Conservation (phyloP, 2,113 vertebrate species). For the Nyctibius bracteatus region DNA sequence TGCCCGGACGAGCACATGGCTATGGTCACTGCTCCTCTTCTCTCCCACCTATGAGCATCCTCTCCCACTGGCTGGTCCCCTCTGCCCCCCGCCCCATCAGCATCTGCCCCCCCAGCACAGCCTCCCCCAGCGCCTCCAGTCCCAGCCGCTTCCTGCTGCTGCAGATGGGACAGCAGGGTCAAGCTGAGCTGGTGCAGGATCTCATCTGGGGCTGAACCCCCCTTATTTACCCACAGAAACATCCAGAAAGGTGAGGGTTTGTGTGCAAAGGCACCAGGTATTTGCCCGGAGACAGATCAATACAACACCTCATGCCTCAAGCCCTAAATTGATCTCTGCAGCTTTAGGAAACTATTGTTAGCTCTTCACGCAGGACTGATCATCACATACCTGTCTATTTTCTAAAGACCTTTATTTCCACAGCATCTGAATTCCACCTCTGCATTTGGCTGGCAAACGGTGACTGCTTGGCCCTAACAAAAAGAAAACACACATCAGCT, state of each 20-base stretch:
- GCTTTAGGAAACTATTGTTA: background rate
- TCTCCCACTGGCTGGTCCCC: background rate
- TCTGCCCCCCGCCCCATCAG: background rate
- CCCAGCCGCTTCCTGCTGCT: background rate
- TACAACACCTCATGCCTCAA: background rate
- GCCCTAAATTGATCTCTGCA: background rate
- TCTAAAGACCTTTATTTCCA: background rate
- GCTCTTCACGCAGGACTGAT: background rate
- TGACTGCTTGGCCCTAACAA: background rate
- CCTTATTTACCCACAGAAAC: fast-evolving
- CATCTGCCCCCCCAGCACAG: background rate
- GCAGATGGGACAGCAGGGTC: background rate
- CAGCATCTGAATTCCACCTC: background rate
- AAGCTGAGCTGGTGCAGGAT: background rate
- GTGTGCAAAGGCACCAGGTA: background rate
- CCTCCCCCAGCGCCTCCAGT: background rate
- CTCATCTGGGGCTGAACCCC: background rate
- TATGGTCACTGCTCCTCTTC: background rate
- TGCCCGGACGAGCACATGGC: fast-evolving
- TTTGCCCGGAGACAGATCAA: background rate
- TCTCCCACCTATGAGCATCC: background rate
- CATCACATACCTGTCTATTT: background rate
- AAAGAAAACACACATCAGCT: background rate
- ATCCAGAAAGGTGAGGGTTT: fast-evolving
- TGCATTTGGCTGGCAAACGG: background rate